A percentile compares a stretch with the other conserved stretches of the same genome.
phyloP scores from a whole-genome alignment of 2,888 invertebrate genomes.

The Eupeodes latifasciatus region DNA sequence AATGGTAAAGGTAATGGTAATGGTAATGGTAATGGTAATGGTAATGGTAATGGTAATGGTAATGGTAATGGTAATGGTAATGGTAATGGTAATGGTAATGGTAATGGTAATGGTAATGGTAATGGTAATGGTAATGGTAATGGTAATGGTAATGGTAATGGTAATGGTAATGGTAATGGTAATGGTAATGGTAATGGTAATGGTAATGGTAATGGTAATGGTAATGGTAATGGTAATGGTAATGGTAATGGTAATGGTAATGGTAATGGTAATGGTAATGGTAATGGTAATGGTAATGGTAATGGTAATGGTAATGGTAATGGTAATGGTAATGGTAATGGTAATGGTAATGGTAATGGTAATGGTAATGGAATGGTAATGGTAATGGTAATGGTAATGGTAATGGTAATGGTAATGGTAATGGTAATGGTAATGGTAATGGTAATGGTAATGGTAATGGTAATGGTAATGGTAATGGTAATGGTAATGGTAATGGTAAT shows the following conservation, averaged over 20 bases:
- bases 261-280: conserved; percentile 21
- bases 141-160: conserved; percentile 21
- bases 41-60: conserved; percentile 21
- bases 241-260: conserved; percentile 21
- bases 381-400: no score
- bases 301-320: conserved; percentile 21
- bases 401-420: no score
- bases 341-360: background rate
- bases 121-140: conserved; percentile 21
- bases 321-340: conserved; percentile 21
- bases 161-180: conserved; percentile 21
- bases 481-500: no score
- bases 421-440: no score
- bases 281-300: conserved; percentile 21
- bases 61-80: conserved; percentile 21
- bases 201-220: conserved; percentile 21
- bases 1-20: conserved; percentile 17
- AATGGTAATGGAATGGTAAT: background rate
- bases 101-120: conserved; percentile 21
- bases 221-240: conserved; percentile 21
- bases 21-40: conserved; percentile 21
- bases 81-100: conserved; percentile 21
- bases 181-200: conserved; percentile 21
- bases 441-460: no score
- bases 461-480: no score